These are phyloP conservation scores for Listrodromus nycthemerus DNA, from an alignment of 2,888 invertebrate species.

Conservation along the genomic window DNA sequence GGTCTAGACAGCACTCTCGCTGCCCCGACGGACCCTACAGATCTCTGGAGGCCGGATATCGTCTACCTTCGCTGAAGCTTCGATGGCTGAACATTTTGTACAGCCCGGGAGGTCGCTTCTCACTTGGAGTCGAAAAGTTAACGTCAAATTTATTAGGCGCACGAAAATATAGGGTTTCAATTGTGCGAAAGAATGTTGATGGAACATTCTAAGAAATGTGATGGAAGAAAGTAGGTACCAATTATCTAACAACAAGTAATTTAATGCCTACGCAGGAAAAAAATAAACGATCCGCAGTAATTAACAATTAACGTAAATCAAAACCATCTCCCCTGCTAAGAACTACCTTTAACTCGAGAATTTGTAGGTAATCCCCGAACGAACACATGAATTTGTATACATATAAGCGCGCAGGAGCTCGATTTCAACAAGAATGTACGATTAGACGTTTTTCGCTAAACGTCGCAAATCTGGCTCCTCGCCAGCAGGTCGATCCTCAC, in stretches of 20 bases:
- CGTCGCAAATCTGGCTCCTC: conserved; percentile 44
- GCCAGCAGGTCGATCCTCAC: conserved; percentile 59
- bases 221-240: not conserved
- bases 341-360: not conserved
- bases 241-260: no score
- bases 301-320: not conserved
- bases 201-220: not conserved
- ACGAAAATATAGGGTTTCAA: not conserved
- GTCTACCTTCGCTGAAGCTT: conserved; percentile 50
- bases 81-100: conserved; percentile 40
- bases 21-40: conserved; percentile 16
- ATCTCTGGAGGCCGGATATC: conserved; percentile 60
- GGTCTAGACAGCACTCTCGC: conserved; percentile 61
- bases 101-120: not conserved
- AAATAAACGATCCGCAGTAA: not conserved
- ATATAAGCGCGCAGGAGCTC: not conserved
- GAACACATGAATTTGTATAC: conserved; percentile 5
- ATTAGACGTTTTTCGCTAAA: conserved; percentile 42
- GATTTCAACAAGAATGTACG: conserved; percentile 18
- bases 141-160: not conserved
- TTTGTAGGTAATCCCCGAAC: conserved; percentile 31
- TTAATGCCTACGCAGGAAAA: not conserved
- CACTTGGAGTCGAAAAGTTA: not conserved
- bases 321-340: not conserved
- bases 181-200: not conserved